phyloP scores from a whole-genome alignment of 2,888 invertebrate genomes.

The Rhagium mordax region DNA sequence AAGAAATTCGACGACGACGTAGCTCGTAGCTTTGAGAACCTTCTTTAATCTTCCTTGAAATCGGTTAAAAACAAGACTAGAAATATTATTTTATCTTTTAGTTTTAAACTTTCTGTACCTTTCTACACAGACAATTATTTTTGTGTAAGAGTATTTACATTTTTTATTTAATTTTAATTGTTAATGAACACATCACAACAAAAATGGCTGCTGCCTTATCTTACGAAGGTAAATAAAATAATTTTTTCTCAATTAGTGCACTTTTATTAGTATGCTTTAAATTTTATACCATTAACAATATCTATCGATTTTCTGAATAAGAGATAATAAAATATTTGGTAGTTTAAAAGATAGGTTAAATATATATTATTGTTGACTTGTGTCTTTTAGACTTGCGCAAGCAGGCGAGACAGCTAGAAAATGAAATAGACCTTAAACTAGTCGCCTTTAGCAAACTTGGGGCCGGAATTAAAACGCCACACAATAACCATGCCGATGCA shows the following conservation, averaged over 20 bases:
- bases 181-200: slow-evolving; percentile 14
- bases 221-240: slow-evolving; percentile 61
- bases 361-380: background rate
- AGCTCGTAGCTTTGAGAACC: too few relatives aligned
- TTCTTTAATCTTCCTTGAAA: too few relatives aligned
- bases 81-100: too few relatives aligned
- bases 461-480: slow-evolving; percentile 75
- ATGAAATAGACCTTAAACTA: slow-evolving; percentile 96
- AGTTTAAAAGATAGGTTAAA: background rate
- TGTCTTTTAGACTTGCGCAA: slow-evolving; percentile 86
- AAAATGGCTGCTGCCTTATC: slow-evolving; percentile 60
- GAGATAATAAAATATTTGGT: background rate
- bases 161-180: too few relatives aligned
- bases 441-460: slow-evolving; percentile 97
- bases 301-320: background rate
- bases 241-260: background rate
- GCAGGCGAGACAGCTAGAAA: slow-evolving; percentile 94
- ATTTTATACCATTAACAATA: background rate
- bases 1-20: too few relatives aligned
- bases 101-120: too few relatives aligned
- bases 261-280: background rate
- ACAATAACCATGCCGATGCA: slow-evolving; percentile 78
- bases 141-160: too few relatives aligned
- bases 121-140: too few relatives aligned
- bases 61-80: too few relatives aligned